Evolutionary conservation across 2,888 invertebrate species (phyloP).

Genomic region (Napeogenes sylphis): DNA sequence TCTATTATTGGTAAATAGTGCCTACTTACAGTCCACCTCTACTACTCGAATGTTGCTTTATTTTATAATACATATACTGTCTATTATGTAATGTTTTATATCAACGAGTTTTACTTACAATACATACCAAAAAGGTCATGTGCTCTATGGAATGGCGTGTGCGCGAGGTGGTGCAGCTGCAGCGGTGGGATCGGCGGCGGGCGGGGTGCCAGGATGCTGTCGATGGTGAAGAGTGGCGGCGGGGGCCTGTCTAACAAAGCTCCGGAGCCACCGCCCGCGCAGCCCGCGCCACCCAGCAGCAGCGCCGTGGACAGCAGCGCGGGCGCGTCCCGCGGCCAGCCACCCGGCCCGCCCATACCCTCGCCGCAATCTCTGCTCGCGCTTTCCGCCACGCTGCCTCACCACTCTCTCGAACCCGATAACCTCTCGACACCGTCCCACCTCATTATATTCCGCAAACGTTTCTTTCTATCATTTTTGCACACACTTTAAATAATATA

Average conservation of each 20-base stretch:
- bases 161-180: constrained; percentile 78
- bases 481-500: constrained; percentile 20
- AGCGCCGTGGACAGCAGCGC: constrained; percentile 73
- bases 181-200: constrained; percentile 79
- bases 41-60: too few relatives aligned
- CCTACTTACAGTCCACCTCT: too few relatives aligned
- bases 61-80: too few relatives aligned
- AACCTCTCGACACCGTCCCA: constrained; percentile 14
- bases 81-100: background rate
- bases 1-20: too few relatives aligned
- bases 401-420: constrained; percentile 15
- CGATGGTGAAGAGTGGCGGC: constrained; percentile 87
- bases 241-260: constrained; percentile 69
- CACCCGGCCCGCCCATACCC: constrained; percentile 58
- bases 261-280: constrained; percentile 34
- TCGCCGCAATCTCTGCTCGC: constrained; percentile 38
- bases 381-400: constrained; percentile 36
- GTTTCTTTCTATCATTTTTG: constrained; percentile 27
- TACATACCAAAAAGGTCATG: constrained; percentile 89
- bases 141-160: constrained; percentile 81
- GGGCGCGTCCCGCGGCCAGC: constrained; percentile 66
- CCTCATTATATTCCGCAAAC: constrained; percentile 32
- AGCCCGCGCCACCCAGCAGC: constrained; percentile 64
- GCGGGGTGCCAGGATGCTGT: constrained; percentile 88
- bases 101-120: constrained; percentile 4